These are phyloP conservation scores for Bradypodion pumilum DNA, from an alignment of 2,797 vertebrate genomes.

Conservation along the genomic window DNA sequence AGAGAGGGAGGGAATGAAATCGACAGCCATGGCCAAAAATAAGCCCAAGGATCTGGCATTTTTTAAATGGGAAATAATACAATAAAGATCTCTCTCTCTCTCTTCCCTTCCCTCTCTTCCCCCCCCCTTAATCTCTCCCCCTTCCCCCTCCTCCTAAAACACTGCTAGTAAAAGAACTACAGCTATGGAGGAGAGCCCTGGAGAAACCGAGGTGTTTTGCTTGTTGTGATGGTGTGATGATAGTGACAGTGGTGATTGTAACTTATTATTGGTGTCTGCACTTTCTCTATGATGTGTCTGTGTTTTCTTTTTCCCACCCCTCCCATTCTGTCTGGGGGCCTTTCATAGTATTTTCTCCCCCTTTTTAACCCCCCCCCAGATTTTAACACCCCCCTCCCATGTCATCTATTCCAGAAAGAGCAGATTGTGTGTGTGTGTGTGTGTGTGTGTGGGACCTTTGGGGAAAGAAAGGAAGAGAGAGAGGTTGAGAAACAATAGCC, in stretches of 20 bases:
- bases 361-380: background rate
- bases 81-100: background rate
- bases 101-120: background rate
- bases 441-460: too few relatives aligned
- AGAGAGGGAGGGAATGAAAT: too few relatives aligned
- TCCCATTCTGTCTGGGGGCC: slow-evolving; percentile 54
- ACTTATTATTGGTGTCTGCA: background rate
- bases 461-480: too few relatives aligned
- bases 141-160: background rate
- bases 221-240: slow-evolving; percentile 56
- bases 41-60: slow-evolving; percentile 57
- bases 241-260: slow-evolving; percentile 50
- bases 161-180: slow-evolving; percentile 65
- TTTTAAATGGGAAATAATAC: background rate
- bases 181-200: slow-evolving; percentile 59
- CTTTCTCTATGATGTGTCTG: slow-evolving; percentile 39
- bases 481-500: background rate
- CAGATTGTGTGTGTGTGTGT: background rate
- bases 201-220: slow-evolving; percentile 56
- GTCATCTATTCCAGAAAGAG: slow-evolving; percentile 33
- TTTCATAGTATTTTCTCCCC: slow-evolving; percentile 32
- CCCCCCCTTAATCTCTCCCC: too few relatives aligned
- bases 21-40: too few relatives aligned
- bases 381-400: background rate
- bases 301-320: too few relatives aligned